phyloP scores from a whole-genome alignment of 2,113 vertebrate species.

The Centropus bengalensis region DNA sequence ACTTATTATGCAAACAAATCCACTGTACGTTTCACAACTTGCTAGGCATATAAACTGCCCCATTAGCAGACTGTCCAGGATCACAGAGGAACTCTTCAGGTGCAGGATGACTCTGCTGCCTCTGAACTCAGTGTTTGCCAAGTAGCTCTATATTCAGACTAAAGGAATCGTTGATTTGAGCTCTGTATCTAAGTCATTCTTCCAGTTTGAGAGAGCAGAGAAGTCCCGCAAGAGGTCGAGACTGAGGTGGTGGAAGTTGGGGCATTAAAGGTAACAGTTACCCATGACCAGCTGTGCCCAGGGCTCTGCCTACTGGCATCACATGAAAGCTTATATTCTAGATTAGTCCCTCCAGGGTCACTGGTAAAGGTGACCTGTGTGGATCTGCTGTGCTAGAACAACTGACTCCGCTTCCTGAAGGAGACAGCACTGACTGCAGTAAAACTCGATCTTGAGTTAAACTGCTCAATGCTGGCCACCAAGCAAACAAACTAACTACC shows the following conservation, averaged over 20 bases:
- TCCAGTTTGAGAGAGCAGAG: conserved; percentile 45
- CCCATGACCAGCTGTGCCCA: not conserved
- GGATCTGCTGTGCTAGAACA: not conserved
- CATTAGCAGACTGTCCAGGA: not conserved
- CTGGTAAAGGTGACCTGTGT: accelerated
- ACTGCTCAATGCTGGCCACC: not conserved
- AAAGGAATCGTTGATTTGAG: not conserved
- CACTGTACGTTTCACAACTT: conserved; percentile 59
- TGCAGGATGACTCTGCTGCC: not conserved
- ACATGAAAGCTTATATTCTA: not conserved
- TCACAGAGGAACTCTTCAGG: not conserved
- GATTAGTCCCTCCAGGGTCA: not conserved
- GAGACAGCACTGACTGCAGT: not conserved
- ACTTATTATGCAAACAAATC: conserved; percentile 63
- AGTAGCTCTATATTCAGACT: not conserved
- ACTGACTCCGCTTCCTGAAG: not conserved
- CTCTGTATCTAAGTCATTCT: not conserved
- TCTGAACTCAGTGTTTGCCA: not conserved
- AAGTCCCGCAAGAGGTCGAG: not conserved
- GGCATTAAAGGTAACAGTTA: not conserved
- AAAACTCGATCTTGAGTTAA: not conserved
- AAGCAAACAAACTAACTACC: not conserved
- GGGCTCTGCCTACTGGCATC: not conserved
- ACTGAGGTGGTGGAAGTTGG: not conserved
- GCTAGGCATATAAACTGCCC: not conserved